Evolutionary conservation across 2,888 invertebrate genomes (phyloP), one percentile per base, ranked within the genome.

Genomic region (Amphiduros pacificus): DNA sequence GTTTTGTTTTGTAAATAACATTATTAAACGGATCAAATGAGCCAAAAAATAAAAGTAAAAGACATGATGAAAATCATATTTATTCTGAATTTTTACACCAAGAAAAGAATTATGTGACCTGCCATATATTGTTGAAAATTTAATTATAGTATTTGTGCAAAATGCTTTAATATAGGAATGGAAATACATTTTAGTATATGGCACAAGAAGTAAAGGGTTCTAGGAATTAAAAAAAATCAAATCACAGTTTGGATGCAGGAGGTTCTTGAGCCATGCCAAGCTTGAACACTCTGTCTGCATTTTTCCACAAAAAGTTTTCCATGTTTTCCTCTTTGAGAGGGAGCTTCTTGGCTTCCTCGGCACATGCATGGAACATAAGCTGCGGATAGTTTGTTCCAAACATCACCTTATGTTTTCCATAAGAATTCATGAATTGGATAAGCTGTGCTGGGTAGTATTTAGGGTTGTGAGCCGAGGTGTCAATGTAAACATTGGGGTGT

Each of bases 251-350:
- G 49, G 49, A n/a, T 14, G 6, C 20, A 20, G 14, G 9, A 20
- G 11, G 6, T 20, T 17, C 49, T 17, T 48, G 14, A n/a, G 14
- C 32, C 27, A 54, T 24, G 6, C 54, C 54, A 11, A 54, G 36
- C 22, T 32, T 29, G 24, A 54, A 54, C 6, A 54, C 54, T 9
- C 36, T 11, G 32, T 54, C 24, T 54, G 54, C 54, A 32, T 54
- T 54, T 54, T 54, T 54, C 54, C 54, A 54, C 54, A 54, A 9
- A 22, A 54, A 54, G 20, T 54, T 54, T 11, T 54, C 54, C 54
- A 54, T 32, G 31, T 11, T 32, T 11, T 54, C 54, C 20, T 11
- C 14, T 32, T 54, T 54, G 5, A 54, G 36, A 22, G 31, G 32
- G 20, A 54, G 36, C 9, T 54, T 24, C 6, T n/a, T 20, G 9